Evolutionary conservation across 2,888 invertebrate genomes (phyloP).

Genomic region (Dyspetes luteomarginatus): DNA sequence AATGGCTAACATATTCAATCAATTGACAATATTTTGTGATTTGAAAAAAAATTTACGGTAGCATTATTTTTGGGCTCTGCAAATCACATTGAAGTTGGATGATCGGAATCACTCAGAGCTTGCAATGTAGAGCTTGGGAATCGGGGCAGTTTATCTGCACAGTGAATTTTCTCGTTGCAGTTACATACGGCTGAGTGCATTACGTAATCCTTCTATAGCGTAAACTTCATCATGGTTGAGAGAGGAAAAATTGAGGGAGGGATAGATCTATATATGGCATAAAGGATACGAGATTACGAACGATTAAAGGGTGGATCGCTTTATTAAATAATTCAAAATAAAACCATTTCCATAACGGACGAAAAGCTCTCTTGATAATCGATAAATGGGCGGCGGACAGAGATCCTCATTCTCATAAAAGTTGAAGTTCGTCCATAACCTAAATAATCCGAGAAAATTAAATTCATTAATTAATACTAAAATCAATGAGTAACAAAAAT

Average conservation of each 20-base stretch:
- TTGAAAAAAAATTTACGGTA: neutral
- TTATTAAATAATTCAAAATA: constrained; percentile 69
- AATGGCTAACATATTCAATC: neutral
- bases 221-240: constrained; percentile 57
- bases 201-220: constrained; percentile 65
- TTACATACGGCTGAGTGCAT: constrained; percentile 3
- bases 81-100: neutral
- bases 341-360: constrained; percentile 55
- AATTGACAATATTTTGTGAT: neutral
- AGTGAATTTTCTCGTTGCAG: constrained; percentile 1
- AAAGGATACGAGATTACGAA: constrained; percentile 59
- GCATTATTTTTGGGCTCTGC: too few species aligned
- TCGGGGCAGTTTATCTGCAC: constrained; percentile 1
- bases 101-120: neutral
- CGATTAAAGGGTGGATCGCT: constrained; percentile 56
- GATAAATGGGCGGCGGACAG: constrained; percentile 32
- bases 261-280: neutral
- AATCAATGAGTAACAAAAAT: too few species aligned
- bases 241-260: neutral
- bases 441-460: too few species aligned
- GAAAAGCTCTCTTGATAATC: constrained; percentile 24
- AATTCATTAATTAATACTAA: too few species aligned
- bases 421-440: constrained; percentile 3
- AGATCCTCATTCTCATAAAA: neutral
- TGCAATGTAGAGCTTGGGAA: neutral